Base-by-base conservation (phyloP, 2,797 vertebrate species). In the Manis javanica region DNA sequence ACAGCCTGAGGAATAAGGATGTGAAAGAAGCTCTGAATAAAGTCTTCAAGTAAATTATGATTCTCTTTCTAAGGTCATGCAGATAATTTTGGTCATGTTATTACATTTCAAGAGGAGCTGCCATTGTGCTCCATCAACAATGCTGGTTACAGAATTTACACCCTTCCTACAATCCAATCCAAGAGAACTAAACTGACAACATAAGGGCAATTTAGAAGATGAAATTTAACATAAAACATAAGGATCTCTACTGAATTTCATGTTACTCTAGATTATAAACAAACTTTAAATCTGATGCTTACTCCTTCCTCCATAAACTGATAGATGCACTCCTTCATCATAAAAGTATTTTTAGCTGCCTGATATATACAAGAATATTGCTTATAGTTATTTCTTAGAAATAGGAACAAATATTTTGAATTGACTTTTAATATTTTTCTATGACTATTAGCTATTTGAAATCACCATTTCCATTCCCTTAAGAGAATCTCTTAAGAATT, bases 1-100 rank as follows among this genome's bases (percentile, higher is more conserved):
- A 96, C 2, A 97, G 96, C 16, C 55, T 97, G 24, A 96, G 97
- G 23, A 97, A 97, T 64, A 96, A 95, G 23, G 94, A 96, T 71
- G 86, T 95, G 15, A 97, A 95, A 89, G 86, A 94, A 12, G 74
- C 86, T 72, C 2, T 96, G 10, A 95, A 78, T 19, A 96, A 95
- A 83, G n/a, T 97, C 24, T 51, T 96, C 18, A 96, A 39, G 81
- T 34, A 84, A 89, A 79, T 37, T 29, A 51, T 26, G 11, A 31
- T 23, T 13, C 11, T 61, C 31, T 86, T 26, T n/a, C 31, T 19
- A 16, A 29, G 12, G 9, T 74, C 1, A 59, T 55, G 42, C 16
- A 68, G 49, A 39, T 0, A 23, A 26, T 14, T 4, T 39, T 42
- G 14, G 55, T 24, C 7, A 18, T 4, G 7, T 29, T 74, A 39